These are phyloP conservation scores for Diaprepes abbreviatus DNA, from an alignment of 2,888 invertebrate species.

Conservation along the genomic window DNA sequence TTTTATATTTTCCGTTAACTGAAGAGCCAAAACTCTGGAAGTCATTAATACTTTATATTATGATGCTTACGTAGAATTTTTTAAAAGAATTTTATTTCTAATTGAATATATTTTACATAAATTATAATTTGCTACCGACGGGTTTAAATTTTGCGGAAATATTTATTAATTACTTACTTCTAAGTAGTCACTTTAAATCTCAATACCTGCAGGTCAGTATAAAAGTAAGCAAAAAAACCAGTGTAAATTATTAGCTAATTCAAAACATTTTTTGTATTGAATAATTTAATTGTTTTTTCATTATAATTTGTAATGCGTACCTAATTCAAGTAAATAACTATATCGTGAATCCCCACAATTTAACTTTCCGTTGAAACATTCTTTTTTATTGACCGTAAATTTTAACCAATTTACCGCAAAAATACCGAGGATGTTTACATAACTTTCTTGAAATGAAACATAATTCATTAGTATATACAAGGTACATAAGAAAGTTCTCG, in stretches of 20 bases:
- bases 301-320: background rate
- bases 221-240: too few species aligned
- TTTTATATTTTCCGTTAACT: too few species aligned
- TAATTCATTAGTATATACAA: too few species aligned
- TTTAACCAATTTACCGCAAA: constrained; percentile 20
- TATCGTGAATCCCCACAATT: constrained; percentile 21
- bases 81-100: background rate
- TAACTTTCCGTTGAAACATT: constrained; percentile 7
- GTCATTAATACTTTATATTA: too few species aligned
- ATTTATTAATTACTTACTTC: background rate
- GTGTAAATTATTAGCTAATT: too few species aligned
- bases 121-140: background rate
- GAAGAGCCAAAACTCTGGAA: too few species aligned
- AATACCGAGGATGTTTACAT: constrained; percentile 18
- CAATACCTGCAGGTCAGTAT: background rate
- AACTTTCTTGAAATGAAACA: background rate
- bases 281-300: too few species aligned
- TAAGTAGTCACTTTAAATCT: background rate
- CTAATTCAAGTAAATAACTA: background rate
- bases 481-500: too few species aligned
- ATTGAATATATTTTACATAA: background rate
- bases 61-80: too few species aligned
- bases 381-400: constrained; percentile 12
- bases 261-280: too few species aligned
- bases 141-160: background rate